Evolutionary conservation across 2,113 vertebrate genomes (phyloP), one percentile per base, ranked within the genome.

Genomic region (Egretta garzetta): DNA sequence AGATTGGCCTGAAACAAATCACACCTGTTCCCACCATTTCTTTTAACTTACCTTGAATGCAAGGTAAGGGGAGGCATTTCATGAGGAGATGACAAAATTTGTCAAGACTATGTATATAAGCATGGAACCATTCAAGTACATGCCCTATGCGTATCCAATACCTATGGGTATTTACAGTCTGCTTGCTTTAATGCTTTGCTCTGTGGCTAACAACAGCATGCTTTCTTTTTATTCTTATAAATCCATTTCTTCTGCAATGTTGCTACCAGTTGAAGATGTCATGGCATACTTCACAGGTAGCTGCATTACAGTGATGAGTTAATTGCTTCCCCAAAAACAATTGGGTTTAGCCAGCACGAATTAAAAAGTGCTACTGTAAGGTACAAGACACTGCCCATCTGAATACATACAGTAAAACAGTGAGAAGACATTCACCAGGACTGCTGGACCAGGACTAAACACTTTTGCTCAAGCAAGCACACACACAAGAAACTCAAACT

Each of bases 111-210:
- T 3, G 4, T 59, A 56, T 58, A 33, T 6, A 87, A 37, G 10
- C 11, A 35, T 13, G 19, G 33, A 88, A 81, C 7, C 28, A 30
- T 64, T 82, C 49, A 64, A 33, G 47, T 26, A 71, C 32, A 12
- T 0, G 0, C 4, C 10, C 24, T 35, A 35, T 2, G 2, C n/a
- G 3, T 16, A 52, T 75, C 41, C 41, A 43, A 15, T 43, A 43
- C 10, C 24, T 35, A 39, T 2, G 2, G 37, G 3, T 16, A 49
- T 75, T 90, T 73, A 58, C 10, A 21, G 76, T 80, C 62, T 68
- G 20, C 41, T 91, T 77, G 9, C 37, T 87, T 74, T 63, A 53
- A 66, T 23, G 20, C 4, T 79, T 91, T 75, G 11, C 30, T 67
- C 14, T 35, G 45, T 24, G 47, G 30, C 19, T 52, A 81, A 13